These are phyloP conservation scores for Drosophila robusta DNA, from an alignment of 2,888 invertebrate species.

Conservation along the genomic window DNA sequence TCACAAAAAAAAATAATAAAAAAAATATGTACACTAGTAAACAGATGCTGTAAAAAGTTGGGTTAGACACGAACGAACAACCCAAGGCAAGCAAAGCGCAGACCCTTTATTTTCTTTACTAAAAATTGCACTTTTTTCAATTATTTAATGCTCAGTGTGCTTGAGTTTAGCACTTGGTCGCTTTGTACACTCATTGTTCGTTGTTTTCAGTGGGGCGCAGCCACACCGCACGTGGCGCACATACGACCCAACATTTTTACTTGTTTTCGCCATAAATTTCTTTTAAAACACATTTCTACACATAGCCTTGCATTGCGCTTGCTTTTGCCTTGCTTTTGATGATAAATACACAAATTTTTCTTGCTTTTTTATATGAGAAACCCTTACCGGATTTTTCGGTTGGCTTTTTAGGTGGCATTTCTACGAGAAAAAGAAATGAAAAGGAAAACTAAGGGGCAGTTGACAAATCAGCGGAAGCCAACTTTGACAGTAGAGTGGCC, in stretches of 20 bases:
- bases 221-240: constrained; percentile 71
- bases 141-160: background rate
- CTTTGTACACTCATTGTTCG: constrained; percentile 8
- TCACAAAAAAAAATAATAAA: constrained; percentile 14
- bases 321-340: constrained; percentile 42
- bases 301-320: constrained; percentile 9
- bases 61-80: constrained; percentile 67
- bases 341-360: constrained; percentile 49
- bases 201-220: constrained; percentile 30
- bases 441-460: constrained; percentile 80
- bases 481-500: constrained; percentile 61
- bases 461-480: constrained; percentile 68
- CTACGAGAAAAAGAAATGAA: constrained; percentile 86
- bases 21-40: constrained; percentile 40
- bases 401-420: constrained; percentile 95
- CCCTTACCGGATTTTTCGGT: constrained; percentile 93
- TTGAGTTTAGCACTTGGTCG: background rate
- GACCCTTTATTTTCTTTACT: background rate
- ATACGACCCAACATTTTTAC: constrained; percentile 25
- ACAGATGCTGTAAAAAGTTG: constrained; percentile 56
- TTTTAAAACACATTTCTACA: constrained; percentile 22
- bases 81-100: constrained; percentile 16
- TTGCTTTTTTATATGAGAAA: constrained; percentile 76
- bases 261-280: constrained; percentile 45
- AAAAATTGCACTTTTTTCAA: constrained; percentile 8